Percentiles rank a stretch among this genome's conserved stretches.
phyloP scores from a whole-genome alignment of 2,797 vertebrate genomes.

The Neopelma chrysocephalum region DNA sequence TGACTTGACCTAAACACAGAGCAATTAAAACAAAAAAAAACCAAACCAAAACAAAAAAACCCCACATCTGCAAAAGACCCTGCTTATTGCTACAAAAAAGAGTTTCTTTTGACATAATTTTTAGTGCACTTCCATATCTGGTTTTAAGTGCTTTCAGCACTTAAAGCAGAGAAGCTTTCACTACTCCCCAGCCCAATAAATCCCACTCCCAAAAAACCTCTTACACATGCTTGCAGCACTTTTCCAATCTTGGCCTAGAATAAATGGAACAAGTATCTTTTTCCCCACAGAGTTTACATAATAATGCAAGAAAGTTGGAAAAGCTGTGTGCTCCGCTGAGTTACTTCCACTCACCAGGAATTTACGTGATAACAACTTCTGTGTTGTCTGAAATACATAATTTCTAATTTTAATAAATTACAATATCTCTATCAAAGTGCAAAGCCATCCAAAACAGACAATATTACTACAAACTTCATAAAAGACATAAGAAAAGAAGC shows the following conservation, averaged over 20 bases:
- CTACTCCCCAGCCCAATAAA: background rate
- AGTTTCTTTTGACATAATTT: background rate
- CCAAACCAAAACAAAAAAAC: background rate
- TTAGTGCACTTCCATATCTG: background rate
- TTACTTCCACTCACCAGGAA: background rate
- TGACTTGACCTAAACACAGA: background rate
- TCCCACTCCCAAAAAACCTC: background rate
- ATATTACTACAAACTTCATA: background rate
- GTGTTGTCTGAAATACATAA: background rate
- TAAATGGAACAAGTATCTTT: background rate
- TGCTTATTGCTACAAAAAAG: background rate
- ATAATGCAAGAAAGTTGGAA: background rate
- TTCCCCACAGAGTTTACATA: background rate
- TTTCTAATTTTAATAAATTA: background rate
- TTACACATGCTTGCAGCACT: background rate
- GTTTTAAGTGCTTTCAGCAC: background rate
- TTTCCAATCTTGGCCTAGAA: background rate
- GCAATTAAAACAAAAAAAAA: background rate
- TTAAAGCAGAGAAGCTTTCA: background rate
- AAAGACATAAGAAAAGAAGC: background rate
- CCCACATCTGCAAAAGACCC: background rate
- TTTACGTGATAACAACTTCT: background rate
- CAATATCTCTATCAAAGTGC: background rate
- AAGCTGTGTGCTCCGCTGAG: background rate
- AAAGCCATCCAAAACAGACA: background rate